Evolutionary conservation across 2,888 invertebrate genomes (phyloP).

Genomic region (Pristionchus mayeri): DNA sequence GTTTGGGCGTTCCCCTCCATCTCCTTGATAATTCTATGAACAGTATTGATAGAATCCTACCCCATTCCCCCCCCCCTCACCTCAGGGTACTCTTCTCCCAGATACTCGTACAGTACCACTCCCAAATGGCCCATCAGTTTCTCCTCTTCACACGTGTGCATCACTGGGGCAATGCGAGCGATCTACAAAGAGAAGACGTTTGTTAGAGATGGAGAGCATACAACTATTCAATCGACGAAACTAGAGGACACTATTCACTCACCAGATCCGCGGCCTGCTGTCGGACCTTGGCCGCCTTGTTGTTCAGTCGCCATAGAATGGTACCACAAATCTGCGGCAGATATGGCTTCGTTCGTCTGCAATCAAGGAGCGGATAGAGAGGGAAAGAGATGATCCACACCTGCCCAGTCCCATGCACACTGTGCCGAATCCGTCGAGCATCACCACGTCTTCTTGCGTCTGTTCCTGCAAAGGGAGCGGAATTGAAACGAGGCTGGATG

Average conservation of each 20-base stretch:
- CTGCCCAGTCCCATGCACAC: constrained; percentile 94
- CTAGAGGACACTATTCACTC: too few relatives aligned
- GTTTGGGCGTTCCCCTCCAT: too few relatives aligned
- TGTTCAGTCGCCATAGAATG: constrained; percentile 98
- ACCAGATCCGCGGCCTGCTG: constrained; percentile 97
- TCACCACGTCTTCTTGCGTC: constrained; percentile 99
- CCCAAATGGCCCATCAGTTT: constrained; percentile 99
- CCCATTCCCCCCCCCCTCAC: background rate
- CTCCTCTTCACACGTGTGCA: constrained; percentile 99
- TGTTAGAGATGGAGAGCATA: too few relatives aligned
- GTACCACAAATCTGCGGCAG: constrained; percentile 99
- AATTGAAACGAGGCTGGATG: too few relatives aligned
- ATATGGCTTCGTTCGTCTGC: constrained; percentile 95
- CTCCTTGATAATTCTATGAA: too few relatives aligned
- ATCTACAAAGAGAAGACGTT: constrained; percentile 79
- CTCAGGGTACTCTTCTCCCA: constrained; percentile 96
- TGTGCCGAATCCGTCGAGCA: constrained; percentile 99
- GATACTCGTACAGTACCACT: constrained; percentile 97
- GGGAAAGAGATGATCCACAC: constrained; percentile 27
- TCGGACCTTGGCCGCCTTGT: constrained; percentile 97
- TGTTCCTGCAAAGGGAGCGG: too few relatives aligned
- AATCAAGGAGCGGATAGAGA: background rate
- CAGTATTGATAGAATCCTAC: background rate
- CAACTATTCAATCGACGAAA: background rate
- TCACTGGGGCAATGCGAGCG: constrained; percentile 95